Evolutionary conservation across 2,888 invertebrate genomes (phyloP), one percentile per base, ranked within the genome.

Genomic region (Sisyra terminalis): DNA sequence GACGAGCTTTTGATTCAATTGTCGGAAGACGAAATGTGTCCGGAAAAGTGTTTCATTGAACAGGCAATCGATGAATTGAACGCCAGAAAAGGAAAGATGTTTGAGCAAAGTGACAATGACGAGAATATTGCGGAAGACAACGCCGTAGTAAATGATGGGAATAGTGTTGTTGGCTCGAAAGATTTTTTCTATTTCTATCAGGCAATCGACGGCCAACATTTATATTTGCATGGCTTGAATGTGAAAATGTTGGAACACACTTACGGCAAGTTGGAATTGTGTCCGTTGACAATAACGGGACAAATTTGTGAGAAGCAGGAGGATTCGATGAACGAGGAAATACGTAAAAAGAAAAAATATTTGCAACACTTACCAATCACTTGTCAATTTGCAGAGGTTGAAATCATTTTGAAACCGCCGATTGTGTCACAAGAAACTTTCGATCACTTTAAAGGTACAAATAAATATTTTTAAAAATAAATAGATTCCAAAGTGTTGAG

Each of bases 141-240:
- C 41, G 18, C 13, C 9, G 29, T 41, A 3, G 43, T 40, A 4
- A 39, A 44, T 38, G 46, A 47, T 9, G 44, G 43, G 11, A 37
- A 37, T 16, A 11, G n/a, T 17, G 30, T 17, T 30, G 43, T 51
- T 24, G 47, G 45, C 31, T 50, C 54, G 48, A 60, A 65, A 1
- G 79, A 76, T 63, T 73, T 71, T 54, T 79, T 77, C 57, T 85
- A 82, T 57, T 87, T 86, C 58, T 87, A 86, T 61, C 86, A 87
- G 75, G 90, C 89, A 49, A 72, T 73, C 35, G 90, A 92, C 60
- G 94, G 94, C 0, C 93, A 93, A 60, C 86, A 90, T 58, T 75
- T 94, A 43, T 97, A 87, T 61, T 66, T 96, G 46, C 86, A 93
- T 61, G 81, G 87, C 10, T 63, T 96, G 52, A 96, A 96, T 60